Percentiles rank a stretch among this genome's conserved stretches.
Evolutionary conservation across 1,140 invertebrate genomes (phyloP).

Genomic region (Tetragnatha versicolor): DNA sequence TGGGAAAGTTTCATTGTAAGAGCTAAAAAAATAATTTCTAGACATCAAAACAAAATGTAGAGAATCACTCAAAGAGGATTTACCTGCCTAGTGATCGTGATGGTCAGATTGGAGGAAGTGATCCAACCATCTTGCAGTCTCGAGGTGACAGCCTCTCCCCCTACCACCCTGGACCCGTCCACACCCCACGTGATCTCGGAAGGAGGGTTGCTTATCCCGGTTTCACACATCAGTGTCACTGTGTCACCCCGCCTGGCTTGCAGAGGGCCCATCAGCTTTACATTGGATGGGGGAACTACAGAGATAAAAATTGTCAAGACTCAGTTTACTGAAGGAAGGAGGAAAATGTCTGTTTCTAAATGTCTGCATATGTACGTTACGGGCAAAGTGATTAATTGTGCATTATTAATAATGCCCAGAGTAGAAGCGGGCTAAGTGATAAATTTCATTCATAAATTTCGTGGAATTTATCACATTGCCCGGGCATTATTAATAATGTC

Average conservation of each 20-base stretch:
- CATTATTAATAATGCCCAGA: no score
- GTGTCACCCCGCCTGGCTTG: constrained; percentile 84
- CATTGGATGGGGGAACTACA: constrained; percentile 86
- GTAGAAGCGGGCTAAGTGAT: no score
- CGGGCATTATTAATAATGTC: no score
- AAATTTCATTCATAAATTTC: no score
- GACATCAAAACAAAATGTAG: no score
- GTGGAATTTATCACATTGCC: no score
- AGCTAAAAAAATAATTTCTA: no score
- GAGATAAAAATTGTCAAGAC: constrained; percentile 57
- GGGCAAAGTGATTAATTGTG: no score
- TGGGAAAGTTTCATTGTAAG: no score
- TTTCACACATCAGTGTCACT: constrained; percentile 83
- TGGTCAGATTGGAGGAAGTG: constrained; percentile 85
- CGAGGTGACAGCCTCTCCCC: constrained; percentile 28
- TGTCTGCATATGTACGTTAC: no score
- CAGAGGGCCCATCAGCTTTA: constrained; percentile 84
- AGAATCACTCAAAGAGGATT: constrained; percentile 1
- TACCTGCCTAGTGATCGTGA: constrained; percentile 66
- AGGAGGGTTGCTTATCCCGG: constrained; percentile 87
- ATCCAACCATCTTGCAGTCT: constrained; percentile 79
- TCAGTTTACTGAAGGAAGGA: no score
- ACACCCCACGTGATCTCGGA: constrained; percentile 91
- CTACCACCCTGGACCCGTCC: constrained; percentile 67
- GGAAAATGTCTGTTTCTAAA: no score